phyloP scores from a whole-genome alignment of 2,888 invertebrate species.

The Alsophila aescularia region DNA sequence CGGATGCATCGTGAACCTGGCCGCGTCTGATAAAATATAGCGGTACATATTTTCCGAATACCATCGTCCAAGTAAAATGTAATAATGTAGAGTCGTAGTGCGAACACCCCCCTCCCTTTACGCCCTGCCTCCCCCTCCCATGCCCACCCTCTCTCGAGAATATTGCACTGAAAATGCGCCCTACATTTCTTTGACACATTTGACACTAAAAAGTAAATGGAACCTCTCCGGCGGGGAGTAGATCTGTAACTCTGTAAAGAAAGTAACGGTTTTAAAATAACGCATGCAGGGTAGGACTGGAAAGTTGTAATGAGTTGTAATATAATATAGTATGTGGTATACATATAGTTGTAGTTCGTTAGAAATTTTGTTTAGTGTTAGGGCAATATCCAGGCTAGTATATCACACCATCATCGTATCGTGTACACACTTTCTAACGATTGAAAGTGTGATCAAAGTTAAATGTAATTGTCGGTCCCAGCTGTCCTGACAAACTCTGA shows the following conservation, averaged over 20 bases:
- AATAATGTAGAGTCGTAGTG: conserved; percentile 39
- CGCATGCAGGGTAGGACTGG: no score
- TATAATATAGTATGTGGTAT: no score
- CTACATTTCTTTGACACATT: conserved; percentile 43
- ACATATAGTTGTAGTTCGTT: no score
- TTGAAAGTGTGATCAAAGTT: no score
- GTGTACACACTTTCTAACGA: no score
- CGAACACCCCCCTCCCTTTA: conserved; percentile 16
- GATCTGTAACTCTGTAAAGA: conserved; percentile 5
- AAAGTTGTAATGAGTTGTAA: background rate
- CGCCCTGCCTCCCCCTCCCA: background rate
- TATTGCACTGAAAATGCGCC: conserved; percentile 44
- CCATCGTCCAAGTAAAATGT: conserved; percentile 39
- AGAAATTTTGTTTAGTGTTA: no score
- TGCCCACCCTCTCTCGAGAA: conserved; percentile 21
- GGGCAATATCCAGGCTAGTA: no score
- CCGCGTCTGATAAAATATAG: conserved; percentile 23
- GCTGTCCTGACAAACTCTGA: no score
- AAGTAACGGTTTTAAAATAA: background rate
- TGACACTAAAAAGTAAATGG: conserved; percentile 41
- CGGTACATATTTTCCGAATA: conserved; percentile 36
- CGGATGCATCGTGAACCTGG: conserved; percentile 24
- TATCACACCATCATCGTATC: no score
- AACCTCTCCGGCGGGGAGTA: conserved; percentile 22
- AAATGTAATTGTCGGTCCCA: no score